Evolutionary conservation across 2,888 invertebrate genomes (phyloP).

Genomic region (Sthenelais limicola): DNA sequence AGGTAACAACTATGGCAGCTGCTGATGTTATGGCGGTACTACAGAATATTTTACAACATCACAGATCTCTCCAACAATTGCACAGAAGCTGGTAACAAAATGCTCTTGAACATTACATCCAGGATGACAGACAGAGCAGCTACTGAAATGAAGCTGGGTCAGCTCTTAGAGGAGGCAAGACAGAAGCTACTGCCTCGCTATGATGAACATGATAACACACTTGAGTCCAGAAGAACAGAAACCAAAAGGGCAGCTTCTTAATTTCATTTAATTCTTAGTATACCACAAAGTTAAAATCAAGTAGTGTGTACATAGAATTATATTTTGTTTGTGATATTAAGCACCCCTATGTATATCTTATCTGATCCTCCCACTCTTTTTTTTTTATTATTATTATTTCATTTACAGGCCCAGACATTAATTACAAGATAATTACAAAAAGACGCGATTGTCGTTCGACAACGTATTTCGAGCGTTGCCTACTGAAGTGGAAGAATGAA

Average conservation of each 20-base stretch:
- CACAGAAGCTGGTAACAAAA: background rate
- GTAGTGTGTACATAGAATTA: too few relatives aligned
- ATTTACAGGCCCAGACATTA: too few relatives aligned
- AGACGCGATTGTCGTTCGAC: too few relatives aligned
- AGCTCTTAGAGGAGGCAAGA: background rate
- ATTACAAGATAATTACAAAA: too few relatives aligned
- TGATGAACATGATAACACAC: background rate
- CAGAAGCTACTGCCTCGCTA: background rate
- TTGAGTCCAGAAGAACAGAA: background rate
- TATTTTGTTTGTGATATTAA: too few relatives aligned
- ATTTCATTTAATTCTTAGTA: too few relatives aligned
- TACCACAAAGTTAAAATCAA: too few relatives aligned
- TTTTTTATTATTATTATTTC: too few relatives aligned
- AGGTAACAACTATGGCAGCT: slow-evolving; percentile 4
- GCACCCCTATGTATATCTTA: too few relatives aligned
- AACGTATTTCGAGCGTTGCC: too few relatives aligned
- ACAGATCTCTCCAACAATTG: background rate
- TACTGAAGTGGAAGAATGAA: too few relatives aligned
- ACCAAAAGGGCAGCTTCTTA: background rate
- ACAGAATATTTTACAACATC: background rate
- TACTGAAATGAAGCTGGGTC: background rate
- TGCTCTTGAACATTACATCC: background rate
- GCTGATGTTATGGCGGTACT: background rate
- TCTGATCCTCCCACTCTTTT: too few relatives aligned
- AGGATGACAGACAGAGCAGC: slow-evolving; percentile 10